These are phyloP conservation scores for Dasyurus viverrinus DNA, from an alignment of 2,113 vertebrate genomes.

Conservation along the genomic window DNA sequence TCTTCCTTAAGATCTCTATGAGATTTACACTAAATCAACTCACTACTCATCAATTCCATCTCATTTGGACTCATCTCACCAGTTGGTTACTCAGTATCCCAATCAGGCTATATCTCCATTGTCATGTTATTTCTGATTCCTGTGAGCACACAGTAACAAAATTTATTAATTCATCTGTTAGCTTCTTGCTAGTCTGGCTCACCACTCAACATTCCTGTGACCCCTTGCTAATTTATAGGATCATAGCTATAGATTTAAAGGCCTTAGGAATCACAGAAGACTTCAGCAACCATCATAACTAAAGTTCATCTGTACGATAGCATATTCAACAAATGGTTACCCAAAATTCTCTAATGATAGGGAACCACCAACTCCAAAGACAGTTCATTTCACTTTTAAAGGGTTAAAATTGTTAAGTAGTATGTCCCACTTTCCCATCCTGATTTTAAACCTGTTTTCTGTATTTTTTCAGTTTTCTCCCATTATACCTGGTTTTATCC, in stretches of 20 bases:
- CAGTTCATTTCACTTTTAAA: no score
- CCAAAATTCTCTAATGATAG: no score
- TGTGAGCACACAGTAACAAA: not conserved
- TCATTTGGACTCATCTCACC: not conserved
- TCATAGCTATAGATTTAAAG: no score
- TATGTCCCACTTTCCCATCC: not conserved
- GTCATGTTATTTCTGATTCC: not conserved
- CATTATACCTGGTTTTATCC: no score
- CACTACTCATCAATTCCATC: not conserved
- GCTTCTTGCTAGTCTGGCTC: not conserved
- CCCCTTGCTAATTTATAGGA: not conserved
- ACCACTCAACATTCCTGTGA: not conserved
- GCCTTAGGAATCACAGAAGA: no score
- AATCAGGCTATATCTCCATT: not conserved
- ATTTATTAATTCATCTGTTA: not conserved
- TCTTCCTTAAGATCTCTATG: not conserved
- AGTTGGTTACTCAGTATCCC: not conserved
- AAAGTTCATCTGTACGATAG: no score
- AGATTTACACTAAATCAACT: not conserved
- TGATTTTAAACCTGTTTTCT: no score
- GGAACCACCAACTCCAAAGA: no score
- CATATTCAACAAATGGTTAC: no score
- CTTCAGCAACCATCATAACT: no score
- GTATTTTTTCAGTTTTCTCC: no score
- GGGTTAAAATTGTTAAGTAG: no score